phyloP scores from a whole-genome alignment of 2,113 vertebrate species.

The Craseonycteris thonglongyai region DNA sequence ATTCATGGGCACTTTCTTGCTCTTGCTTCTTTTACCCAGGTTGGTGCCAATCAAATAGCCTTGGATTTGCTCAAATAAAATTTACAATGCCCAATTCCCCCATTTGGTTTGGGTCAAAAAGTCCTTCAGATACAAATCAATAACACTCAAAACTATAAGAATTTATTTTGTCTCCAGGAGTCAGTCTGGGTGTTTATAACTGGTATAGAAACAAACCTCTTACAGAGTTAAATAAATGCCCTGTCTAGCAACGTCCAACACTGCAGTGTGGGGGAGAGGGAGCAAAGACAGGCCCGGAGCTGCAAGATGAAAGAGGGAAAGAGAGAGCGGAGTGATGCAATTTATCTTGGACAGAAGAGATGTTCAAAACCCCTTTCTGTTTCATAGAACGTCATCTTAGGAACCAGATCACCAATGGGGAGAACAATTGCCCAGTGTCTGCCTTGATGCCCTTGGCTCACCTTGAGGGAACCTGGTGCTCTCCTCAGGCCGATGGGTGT shows the following conservation, averaged over 20 bases:
- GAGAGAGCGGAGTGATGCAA: neutral
- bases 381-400: neutral
- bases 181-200: neutral
- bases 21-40: neutral
- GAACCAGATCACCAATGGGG: neutral
- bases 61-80: conserved; percentile 27
- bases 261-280: neutral
- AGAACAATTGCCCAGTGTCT: neutral
- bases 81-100: neutral
- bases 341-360: neutral
- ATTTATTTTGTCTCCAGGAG: conserved; percentile 21
- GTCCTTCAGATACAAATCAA: neutral
- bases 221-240: neutral
- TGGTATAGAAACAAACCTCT: neutral
- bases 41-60: neutral
- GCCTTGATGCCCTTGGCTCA: neutral
- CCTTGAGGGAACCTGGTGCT: neutral
- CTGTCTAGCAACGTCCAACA: neutral
- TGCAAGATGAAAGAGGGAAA: neutral
- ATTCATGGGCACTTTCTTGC: neutral
- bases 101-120: neutral
- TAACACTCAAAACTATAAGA: neutral
- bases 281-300: neutral
- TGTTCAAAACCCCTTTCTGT: neutral
- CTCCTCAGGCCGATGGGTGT: neutral